Conservation (phyloP, 2,113 vertebrate species). For the Alligator sinensis region DNA sequence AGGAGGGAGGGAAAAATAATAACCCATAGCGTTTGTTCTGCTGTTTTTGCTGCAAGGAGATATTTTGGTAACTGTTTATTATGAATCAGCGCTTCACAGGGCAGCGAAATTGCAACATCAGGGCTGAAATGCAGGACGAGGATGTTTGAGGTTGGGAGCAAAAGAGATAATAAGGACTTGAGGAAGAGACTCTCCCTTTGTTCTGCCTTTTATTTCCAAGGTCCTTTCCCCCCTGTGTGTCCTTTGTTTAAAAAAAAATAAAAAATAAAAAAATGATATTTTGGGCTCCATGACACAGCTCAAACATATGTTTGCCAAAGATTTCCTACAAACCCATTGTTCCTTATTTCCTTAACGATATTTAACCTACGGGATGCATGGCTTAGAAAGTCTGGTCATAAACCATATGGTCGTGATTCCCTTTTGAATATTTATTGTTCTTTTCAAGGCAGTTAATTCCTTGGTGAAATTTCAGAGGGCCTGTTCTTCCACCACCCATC, state of each 20-base stretch:
- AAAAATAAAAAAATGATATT: too few species aligned
- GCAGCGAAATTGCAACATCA: not conserved
- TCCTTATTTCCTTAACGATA: not conserved
- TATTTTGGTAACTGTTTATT: constrained; percentile 8
- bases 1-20: not conserved
- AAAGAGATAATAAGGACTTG: not conserved
- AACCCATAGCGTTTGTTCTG: not conserved
- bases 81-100: not conserved
- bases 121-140: not conserved
- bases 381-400: not conserved
- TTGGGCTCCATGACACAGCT: not conserved
- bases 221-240: not conserved
- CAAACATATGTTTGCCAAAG: not conserved
- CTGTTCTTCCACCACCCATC: not conserved
- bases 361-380: not conserved
- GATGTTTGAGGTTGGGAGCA: not conserved
- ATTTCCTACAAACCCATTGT: not conserved
- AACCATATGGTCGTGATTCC: not conserved
- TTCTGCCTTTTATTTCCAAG: not conserved
- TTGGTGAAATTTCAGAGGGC: not conserved
- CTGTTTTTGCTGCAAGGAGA: not conserved
- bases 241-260: not conserved
- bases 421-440: not conserved
- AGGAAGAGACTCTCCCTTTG: not conserved
- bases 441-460: not conserved